phyloP scores from a whole-genome alignment of 2,888 invertebrate species.

The Xestia sexstrigata region DNA sequence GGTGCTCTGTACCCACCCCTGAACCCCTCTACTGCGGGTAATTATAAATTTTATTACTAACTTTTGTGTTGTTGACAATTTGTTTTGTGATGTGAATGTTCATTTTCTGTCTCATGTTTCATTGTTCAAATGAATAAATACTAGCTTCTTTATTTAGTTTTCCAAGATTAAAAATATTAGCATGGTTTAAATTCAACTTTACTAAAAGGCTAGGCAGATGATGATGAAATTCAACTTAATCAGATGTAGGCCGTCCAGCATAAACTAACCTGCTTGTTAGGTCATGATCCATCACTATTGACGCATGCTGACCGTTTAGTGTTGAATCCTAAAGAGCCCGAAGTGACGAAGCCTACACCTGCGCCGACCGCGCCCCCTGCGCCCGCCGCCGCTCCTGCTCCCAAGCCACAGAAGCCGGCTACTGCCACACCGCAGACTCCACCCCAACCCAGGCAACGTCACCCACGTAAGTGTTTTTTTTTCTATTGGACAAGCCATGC shows the following conservation, averaged over 20 bases:
- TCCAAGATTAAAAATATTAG: neutral
- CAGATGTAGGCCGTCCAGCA: too few relatives aligned
- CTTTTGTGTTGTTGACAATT: slow-evolving; percentile 15
- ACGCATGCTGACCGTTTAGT: slow-evolving; percentile 75
- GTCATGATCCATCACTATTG: slow-evolving; percentile 56
- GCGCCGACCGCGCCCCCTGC: slow-evolving; percentile 41
- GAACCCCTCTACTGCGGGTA: slow-evolving; percentile 83
- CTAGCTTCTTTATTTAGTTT: neutral
- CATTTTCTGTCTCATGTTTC: slow-evolving; percentile 39
- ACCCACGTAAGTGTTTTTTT: slow-evolving; percentile 76
- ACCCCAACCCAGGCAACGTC: slow-evolving; percentile 65
- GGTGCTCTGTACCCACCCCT: slow-evolving; percentile 82
- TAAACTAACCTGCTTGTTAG: neutral
- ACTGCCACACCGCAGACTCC: slow-evolving; percentile 38
- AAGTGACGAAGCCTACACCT: slow-evolving; percentile 55
- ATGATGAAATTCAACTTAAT: neutral
- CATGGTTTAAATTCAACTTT: neutral
- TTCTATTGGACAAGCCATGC: neutral
- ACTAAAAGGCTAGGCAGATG: too few relatives aligned
- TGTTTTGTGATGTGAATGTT: slow-evolving; percentile 38
- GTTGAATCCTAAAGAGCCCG: slow-evolving; percentile 82
- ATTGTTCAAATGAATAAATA: slow-evolving; percentile 4
- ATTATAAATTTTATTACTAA: slow-evolving; percentile 30
- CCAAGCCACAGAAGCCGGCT: slow-evolving; percentile 39
- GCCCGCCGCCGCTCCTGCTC: slow-evolving; percentile 27